Base-by-base conservation (phyloP, 2,888 invertebrate species). In the Cheilosia vulpina region DNA sequence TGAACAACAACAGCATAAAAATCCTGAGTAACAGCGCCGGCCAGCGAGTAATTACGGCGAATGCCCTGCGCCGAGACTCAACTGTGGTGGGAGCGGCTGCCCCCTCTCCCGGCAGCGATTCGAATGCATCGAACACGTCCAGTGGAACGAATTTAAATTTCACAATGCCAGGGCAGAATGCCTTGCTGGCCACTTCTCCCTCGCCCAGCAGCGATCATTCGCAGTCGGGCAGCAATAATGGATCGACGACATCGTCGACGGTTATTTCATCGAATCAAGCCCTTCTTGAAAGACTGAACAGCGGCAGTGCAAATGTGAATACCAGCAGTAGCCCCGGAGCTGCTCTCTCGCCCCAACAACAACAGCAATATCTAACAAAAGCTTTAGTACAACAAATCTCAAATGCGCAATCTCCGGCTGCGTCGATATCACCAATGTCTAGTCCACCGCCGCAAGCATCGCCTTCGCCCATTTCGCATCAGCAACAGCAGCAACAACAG, bases 141-240 rank as follows among this genome's bases (percentile, higher is more conserved):
- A 77, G 81, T 77, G 88, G 79, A 55, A 93, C 93, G 24, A 93
- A 92, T 76, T 90, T 93, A 34, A 94, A 94, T 65, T 93, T 94
- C 87, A 93, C 94, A 11, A 93, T 94, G 92, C 94, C 94, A 55
- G 93, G 93, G 63, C 91, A 94, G 53, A 94, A 93, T 78, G 94
- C 94, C 11, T 90, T 94, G 85, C 90, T 94, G 24, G 94, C 94
- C 72, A 94, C 91, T 45, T 90, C 92, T 19, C 90, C 92, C 7
- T 90, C 91, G 2, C 92, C 92, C 24, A 90, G 90, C 19, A 91
- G 90, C 24, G 92, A 92, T 87, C 92, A 92, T 78, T 90, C 90
- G 52, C 91, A 91, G 34, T 90, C 91, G 9, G 77, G 75, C 4
- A 76, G 79, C 5, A 80, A 75, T 41, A 79, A 57, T 58, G 73